A percentile compares a stretch with the other conserved stretches of the same genome.
Evolutionary conservation across 1,140 invertebrate genomes (phyloP).

Genomic region (Sycobia sp.): DNA sequence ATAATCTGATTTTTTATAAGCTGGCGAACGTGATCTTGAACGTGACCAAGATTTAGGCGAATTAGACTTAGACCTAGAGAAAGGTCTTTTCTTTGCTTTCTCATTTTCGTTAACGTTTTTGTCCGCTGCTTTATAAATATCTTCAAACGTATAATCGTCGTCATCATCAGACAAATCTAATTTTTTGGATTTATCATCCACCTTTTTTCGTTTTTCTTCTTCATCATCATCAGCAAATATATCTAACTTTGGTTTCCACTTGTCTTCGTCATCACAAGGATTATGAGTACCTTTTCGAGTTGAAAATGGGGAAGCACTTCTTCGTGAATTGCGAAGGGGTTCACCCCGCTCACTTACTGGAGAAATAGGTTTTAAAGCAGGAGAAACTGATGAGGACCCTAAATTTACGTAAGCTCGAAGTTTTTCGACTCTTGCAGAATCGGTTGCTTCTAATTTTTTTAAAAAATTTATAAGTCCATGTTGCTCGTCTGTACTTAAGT

Average conservation of each 20-base stretch:
- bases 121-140: constrained; percentile 69
- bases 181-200: constrained; percentile 49
- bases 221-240: constrained; percentile 58
- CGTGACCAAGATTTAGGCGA: constrained; percentile 52
- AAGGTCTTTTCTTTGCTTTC: constrained; percentile 51
- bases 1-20: constrained; percentile 45
- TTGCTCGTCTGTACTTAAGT: constrained; percentile 77
- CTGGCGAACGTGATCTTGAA: constrained; percentile 48
- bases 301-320: constrained; percentile 58
- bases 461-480: constrained; percentile 78
- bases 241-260: constrained; percentile 57
- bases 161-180: constrained; percentile 65
- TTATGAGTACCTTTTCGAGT: constrained; percentile 54
- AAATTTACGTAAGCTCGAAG: constrained; percentile 71
- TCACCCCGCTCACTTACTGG: constrained; percentile 28
- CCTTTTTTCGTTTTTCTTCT: constrained; percentile 44
- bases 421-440: constrained; percentile 74
- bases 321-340: constrained; percentile 34
- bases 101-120: constrained; percentile 67
- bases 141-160: constrained; percentile 73
- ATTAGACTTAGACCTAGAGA: constrained; percentile 42
- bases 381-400: constrained; percentile 44
- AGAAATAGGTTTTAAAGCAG: constrained; percentile 39
- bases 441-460: constrained; percentile 75
- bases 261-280: constrained; percentile 54